Evolutionary conservation across 2,797 vertebrate genomes (phyloP).

Genomic region (Graptemys geographica): DNA sequence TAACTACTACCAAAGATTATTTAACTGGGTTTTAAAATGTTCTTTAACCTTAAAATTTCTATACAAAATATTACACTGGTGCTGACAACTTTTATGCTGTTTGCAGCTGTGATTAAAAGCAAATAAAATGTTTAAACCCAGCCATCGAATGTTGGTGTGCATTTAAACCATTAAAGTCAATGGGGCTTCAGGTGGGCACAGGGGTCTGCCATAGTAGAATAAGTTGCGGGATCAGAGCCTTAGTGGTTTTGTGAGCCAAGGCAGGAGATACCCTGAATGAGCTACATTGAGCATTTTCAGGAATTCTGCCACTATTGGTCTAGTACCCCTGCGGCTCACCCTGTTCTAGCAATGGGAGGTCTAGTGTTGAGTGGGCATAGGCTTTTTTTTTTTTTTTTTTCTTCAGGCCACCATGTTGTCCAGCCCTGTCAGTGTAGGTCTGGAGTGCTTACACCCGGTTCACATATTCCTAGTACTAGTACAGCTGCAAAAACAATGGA

Average conservation of each 20-base stretch:
- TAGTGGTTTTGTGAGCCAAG: constrained; percentile 3
- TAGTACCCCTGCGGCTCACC: too few relatives aligned
- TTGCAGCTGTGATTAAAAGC: fast-evolving
- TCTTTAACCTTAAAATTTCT: background rate
- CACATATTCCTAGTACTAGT: background rate
- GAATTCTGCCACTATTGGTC: background rate
- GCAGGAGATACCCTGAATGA: constrained; percentile 21
- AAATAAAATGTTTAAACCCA: background rate
- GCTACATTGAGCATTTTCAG: constrained; percentile 9
- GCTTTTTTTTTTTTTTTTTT: too few relatives aligned
- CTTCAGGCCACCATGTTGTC: background rate
- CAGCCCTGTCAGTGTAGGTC: background rate
- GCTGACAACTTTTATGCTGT: background rate
- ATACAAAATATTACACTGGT: background rate
- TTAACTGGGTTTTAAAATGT: background rate
- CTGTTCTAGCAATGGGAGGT: too few relatives aligned
- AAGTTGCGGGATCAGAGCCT: constrained; percentile 60
- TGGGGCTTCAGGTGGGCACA: background rate
- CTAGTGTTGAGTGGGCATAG: background rate
- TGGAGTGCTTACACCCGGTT: constrained; percentile 43
- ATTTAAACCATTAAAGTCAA: fast-evolving
- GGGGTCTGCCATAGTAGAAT: constrained; percentile 37
- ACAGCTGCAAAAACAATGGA: constrained; percentile 10
- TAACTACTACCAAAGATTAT: background rate
- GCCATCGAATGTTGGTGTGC: background rate